Evolutionary conservation across 2,797 vertebrate genomes (phyloP).

Genomic region (Lutjanus argentimaculatus): DNA sequence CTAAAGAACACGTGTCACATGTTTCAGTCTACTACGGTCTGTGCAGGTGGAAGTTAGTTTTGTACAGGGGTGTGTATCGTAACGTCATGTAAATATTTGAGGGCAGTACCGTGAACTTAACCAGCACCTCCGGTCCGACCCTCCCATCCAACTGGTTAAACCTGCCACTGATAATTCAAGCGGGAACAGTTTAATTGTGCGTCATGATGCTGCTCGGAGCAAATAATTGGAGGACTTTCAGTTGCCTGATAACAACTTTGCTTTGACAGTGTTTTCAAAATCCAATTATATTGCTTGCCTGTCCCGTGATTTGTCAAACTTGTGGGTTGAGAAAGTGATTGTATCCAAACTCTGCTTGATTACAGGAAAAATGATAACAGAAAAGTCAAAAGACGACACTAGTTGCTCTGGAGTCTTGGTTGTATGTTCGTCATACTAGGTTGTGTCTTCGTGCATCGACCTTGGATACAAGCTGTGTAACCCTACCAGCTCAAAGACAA

Average conservation of each 20-base stretch:
- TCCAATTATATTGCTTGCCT: not conserved
- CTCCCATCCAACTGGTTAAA: constrained; percentile 18
- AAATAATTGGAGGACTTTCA: not conserved
- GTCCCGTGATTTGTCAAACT: not conserved
- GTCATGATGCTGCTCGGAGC: not conserved
- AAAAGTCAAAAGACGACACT: not conserved
- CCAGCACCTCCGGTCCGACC: rapidly evolving
- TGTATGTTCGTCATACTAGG: not conserved
- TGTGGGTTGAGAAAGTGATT: not conserved
- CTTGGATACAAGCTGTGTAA: not conserved
- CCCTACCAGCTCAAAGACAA: not conserved
- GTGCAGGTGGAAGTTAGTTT: not conserved
- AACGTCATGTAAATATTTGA: not conserved
- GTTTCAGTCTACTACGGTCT: not conserved
- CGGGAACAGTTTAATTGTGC: not conserved
- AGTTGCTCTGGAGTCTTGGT: not conserved
- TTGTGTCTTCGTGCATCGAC: not conserved
- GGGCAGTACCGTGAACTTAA: not conserved
- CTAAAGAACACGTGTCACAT: not conserved
- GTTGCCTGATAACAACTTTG: not conserved
- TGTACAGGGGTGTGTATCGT: not conserved
- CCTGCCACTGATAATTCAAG: not conserved
- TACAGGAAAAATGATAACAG: not conserved
- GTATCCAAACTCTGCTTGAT: not conserved
- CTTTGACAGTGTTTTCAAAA: not conserved